These are phyloP conservation scores for Halcyon senegalensis DNA, from an alignment of 2,113 vertebrate species.

Conservation along the genomic window DNA sequence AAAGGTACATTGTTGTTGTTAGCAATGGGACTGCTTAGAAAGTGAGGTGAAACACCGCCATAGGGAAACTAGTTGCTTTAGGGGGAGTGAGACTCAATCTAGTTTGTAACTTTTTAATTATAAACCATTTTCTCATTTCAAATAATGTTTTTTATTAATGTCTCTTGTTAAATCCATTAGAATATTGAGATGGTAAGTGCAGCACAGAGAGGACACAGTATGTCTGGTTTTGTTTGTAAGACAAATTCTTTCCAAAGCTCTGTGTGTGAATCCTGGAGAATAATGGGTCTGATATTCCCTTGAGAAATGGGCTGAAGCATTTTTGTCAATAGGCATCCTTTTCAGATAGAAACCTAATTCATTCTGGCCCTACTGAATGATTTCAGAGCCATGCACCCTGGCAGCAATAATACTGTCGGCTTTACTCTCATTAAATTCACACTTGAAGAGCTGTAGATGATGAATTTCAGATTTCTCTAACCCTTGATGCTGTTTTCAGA, in stretches of 20 bases:
- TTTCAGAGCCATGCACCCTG: not conserved
- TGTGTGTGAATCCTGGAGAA: not conserved
- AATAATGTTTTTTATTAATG: not conserved
- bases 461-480: not conserved
- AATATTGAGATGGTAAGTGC: not conserved
- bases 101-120: not conserved
- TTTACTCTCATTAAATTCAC: not conserved
- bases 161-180: not conserved
- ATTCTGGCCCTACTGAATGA: slow-evolving; percentile 23
- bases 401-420: slow-evolving; percentile 17
- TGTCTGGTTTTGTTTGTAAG: not conserved
- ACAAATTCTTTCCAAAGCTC: slow-evolving; percentile 41
- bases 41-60: not conserved
- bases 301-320: slow-evolving; percentile 40
- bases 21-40: not conserved
- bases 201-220: not conserved
- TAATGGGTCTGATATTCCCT: slow-evolving; percentile 55
- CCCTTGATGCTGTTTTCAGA: not conserved
- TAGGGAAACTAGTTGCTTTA: not conserved
- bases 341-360: slow-evolving; percentile 35
- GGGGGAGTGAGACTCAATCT: not conserved
- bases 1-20: not conserved
- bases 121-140: not conserved
- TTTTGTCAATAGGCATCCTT: slow-evolving; percentile 43
- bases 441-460: slow-evolving; percentile 6